Evolutionary conservation across 2,888 invertebrate genomes (phyloP), one percentile per base, ranked within the genome.

Genomic region (Ptycholaimellus sp.): DNA sequence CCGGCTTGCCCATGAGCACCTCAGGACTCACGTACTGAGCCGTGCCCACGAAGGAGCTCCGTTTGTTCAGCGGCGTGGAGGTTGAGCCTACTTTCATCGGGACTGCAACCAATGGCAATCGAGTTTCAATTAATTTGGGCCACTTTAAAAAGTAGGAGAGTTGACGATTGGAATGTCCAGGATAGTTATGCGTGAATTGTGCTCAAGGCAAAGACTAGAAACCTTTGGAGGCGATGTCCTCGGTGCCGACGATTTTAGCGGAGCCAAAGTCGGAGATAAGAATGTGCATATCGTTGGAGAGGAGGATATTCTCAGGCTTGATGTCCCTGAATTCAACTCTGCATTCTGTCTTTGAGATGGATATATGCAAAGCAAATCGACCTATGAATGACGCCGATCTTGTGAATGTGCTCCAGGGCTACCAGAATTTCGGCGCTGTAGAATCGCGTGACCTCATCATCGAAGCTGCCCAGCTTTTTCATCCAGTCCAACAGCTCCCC

Each of bases 11-110:
- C 17, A 55, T 76, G 35, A 96, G 66, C 43, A 93, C 70, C 65
- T 99, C 96, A 2, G 96, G 96, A 39, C 87, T 87, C 0, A 99
- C 87, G 61, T 93, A 96, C 59, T 93, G 90, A 2, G 96, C 90
- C 11, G 93, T 96, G 35, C 96, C 96, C 13, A 93, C 93, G 62
- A 96, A 93, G 9, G 67, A 67, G 2, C 50, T 46, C 1, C 52
- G 40, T 4, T n/a, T n/a, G n/a, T n/a, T n/a, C n/a, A n/a, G n/a
- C n/a, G n/a, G n/a, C n/a, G n/a, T n/a, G n/a, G n/a, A n/a, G 7
- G 30, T 14, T 30, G 30, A 14, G n/a, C n/a, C n/a, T 30, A n/a
- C 9, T 6, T 11, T 17, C n/a, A 7, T 35, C 36, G 18, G 31
- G 7, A 7, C 6, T 18, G 32, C 3, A 29, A 42, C 25, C 22